Conservation (phyloP, 2,888 invertebrate genomes). For the Sicus ferrugineus region DNA sequence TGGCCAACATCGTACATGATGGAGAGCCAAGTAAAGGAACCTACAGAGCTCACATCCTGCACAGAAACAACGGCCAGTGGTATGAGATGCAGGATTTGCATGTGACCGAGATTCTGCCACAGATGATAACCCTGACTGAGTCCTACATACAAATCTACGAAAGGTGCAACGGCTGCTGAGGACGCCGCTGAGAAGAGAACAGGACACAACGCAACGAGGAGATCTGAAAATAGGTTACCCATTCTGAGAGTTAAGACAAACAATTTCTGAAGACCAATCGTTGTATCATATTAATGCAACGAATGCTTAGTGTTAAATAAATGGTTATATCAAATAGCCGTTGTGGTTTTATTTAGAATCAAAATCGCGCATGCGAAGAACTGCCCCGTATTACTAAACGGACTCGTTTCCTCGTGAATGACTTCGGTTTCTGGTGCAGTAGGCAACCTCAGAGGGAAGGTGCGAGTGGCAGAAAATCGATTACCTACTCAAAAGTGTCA, state of each 20-base stretch:
- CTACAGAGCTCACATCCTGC: constrained; percentile 92
- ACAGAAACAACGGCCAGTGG: constrained; percentile 86
- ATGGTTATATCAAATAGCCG: background rate
- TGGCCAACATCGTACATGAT: constrained; percentile 99
- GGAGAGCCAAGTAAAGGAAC: constrained; percentile 95
- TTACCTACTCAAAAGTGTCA: constrained; percentile 12
- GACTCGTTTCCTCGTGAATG: constrained; percentile 18
- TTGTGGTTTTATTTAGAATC: constrained; percentile 6
- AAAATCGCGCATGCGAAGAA: background rate
- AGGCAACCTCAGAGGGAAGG: background rate
- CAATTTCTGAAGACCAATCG: no score
- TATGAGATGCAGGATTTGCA: constrained; percentile 97
- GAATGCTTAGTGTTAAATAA: no score
- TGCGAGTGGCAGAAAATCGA: constrained; percentile 16
- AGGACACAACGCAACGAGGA: background rate
- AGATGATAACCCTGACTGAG: constrained; percentile 99
- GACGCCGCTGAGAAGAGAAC: background rate
- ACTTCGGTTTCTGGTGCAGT: constrained; percentile 5
- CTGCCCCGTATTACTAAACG: background rate
- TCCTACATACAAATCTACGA: constrained; percentile 95
- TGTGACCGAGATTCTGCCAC: constrained; percentile 96
- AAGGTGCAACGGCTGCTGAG: constrained; percentile 47
- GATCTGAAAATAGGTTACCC: no score
- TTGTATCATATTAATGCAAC: no score
- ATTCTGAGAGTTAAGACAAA: no score